Evolutionary conservation across 2,888 invertebrate species (phyloP), one percentile per base, ranked within the genome.

Genomic region (Smittia aterrima): DNA sequence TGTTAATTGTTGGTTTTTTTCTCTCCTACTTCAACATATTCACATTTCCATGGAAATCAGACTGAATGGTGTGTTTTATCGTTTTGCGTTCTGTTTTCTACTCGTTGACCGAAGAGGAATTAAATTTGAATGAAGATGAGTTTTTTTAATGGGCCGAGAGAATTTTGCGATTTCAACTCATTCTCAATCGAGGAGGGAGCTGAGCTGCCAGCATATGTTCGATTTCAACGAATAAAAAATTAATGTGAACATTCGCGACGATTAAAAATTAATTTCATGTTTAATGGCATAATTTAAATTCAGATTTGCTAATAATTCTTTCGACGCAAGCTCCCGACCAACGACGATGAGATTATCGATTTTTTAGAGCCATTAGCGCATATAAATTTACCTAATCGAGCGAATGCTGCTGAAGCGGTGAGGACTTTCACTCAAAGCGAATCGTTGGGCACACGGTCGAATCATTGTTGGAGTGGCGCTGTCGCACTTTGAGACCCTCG

Each of bases 1-100:
- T 38, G 40, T 72, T 70, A 70, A 41, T 70, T 58, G 72, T 54
- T 72, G 25, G 25, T 71, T 53, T 70, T n/a, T 54, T 53, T 54
- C 68, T 68, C 27, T 53, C 18, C 22, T 24, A 22, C 22, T 24
- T 41, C 16, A 18, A 40, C 67, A 41, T 41, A 67, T 24, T 40
- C 11, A 41, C 13, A 16, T 25, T 70, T 70, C 53, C 32, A 70
- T 70, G 70, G 70, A 70, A 70, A 53, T 70, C 18, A 70, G 70
- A 20, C 67, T 13, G 67, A 24, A 41, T 41, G 41, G 22, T 67
- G 41, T 67, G 66, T 67, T 67, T 67, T 41, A 67, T 67, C 22
- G 64, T 27, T 66, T 66, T 66, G 32, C 13, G 7, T 66, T 66
- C 32, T 32, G 18, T 20, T 40, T 22, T 66, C 13, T 66, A 32